Conservation (phyloP, 2,888 invertebrate species). For the Heliothis peltigera region DNA sequence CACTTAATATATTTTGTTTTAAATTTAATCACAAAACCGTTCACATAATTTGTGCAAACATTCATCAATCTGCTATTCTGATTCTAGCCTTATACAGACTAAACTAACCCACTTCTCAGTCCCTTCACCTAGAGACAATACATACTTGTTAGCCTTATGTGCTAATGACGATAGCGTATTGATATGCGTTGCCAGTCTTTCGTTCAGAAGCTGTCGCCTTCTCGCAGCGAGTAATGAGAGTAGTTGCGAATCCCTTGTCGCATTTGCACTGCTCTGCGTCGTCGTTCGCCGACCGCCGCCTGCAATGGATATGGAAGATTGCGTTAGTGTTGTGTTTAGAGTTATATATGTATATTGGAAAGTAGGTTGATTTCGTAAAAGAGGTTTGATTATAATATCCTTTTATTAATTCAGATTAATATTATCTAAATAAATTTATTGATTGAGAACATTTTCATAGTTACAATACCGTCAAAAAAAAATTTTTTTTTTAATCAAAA, state of each 20-base stretch:
- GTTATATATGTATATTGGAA: not conserved
- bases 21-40: not conserved
- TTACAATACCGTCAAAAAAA: too few species aligned
- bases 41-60: not conserved
- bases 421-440: too few species aligned
- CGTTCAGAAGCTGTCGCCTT: constrained; percentile 90
- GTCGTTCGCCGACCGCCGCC: constrained; percentile 77
- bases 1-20: not conserved
- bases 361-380: not conserved
- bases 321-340: not conserved
- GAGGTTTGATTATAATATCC: not conserved
- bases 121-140: constrained; percentile 54
- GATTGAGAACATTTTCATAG: too few species aligned
- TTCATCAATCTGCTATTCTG: constrained; percentile 11
- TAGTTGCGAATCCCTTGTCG: constrained; percentile 89
- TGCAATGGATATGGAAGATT: constrained; percentile 70
- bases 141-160: constrained; percentile 84
- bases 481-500: too few species aligned
- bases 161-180: constrained; percentile 84
- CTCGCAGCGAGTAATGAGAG: constrained; percentile 91
- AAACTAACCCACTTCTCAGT: constrained; percentile 49
- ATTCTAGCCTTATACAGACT: constrained; percentile 19
- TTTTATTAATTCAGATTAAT: not conserved
- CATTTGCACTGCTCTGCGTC: constrained; percentile 79
- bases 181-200: constrained; percentile 87